Conservation (phyloP, 2,113 vertebrate species). For the Phylloscopus whistleri region DNA sequence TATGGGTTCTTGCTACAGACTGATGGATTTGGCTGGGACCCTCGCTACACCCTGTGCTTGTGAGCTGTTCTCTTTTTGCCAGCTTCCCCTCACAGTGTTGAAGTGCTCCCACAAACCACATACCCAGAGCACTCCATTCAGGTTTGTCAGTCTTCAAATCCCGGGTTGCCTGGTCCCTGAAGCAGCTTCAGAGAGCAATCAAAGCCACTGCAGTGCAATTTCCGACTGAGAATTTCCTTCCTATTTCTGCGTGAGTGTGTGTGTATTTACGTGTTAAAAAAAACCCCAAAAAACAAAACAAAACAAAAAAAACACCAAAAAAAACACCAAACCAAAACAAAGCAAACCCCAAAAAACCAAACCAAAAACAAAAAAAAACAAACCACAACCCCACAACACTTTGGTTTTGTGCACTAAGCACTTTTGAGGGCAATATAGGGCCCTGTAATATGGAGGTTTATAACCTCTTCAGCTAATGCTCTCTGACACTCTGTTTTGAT, state of each 20-base stretch:
- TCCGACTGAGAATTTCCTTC: conserved; percentile 68
- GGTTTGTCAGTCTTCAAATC: not conserved
- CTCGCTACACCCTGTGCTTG: not conserved
- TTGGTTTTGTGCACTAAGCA: conserved; percentile 97
- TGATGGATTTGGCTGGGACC: not conserved
- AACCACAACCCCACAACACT: conserved; percentile 56
- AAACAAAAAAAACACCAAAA: not conserved
- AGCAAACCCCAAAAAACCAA: no score
- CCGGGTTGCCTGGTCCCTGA: not conserved
- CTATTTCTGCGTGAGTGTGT: conserved; percentile 38
- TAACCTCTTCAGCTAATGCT: conserved; percentile 95
- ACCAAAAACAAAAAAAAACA: no score
- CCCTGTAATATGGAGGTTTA: conserved; percentile 93
- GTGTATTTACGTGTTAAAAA: conserved; percentile 71
- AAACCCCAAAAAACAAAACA: not conserved
- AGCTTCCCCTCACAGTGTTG: not conserved
- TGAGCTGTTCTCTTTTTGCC: not conserved
- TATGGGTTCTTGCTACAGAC: not conserved
- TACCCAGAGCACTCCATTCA: conserved; percentile 14
- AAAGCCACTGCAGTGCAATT: conserved; percentile 70
- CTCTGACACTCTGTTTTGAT: conserved; percentile 99
- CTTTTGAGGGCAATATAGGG: conserved; percentile 87
- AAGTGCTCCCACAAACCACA: conserved; percentile 11
- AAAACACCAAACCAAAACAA: no score
- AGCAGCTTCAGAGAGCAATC: conserved; percentile 41